Evolutionary conservation across 2,888 invertebrate genomes (phyloP).

Genomic region (Abrostola triplasia): DNA sequence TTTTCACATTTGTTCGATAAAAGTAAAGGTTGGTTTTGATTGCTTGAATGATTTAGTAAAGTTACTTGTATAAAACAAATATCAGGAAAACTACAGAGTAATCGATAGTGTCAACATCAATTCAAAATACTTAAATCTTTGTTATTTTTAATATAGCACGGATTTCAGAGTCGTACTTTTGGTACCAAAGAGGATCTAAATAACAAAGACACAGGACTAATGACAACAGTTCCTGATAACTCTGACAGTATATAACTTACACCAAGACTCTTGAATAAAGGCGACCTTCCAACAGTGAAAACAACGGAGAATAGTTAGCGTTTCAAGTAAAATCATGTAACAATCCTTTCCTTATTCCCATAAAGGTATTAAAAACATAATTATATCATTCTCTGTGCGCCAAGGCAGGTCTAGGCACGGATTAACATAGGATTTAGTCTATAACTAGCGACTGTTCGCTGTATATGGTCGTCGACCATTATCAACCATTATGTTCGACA

Average conservation of each 20-base stretch:
- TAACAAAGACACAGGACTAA: neutral
- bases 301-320: constrained; percentile 18
- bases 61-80: no score
- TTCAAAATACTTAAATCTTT: no score
- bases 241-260: no score
- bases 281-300: neutral
- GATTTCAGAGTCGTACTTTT: no score
- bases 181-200: neutral
- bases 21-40: no score
- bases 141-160: no score
- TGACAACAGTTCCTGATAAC: constrained; percentile 2
- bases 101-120: no score
- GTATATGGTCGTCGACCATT: constrained; percentile 36
- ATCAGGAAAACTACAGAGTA: no score
- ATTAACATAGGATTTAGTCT: constrained; percentile 54
- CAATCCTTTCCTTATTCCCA: constrained; percentile 39
- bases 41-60: no score
- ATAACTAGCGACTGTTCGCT: constrained; percentile 32
- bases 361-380: constrained; percentile 45
- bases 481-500: constrained; percentile 38
- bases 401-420: constrained; percentile 3
- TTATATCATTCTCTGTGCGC: constrained; percentile 31
- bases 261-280: neutral
- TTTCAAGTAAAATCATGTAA: constrained; percentile 32
- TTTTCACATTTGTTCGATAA: no score